These are phyloP conservation scores for Ranitomeya variabilis DNA, from an alignment of 2,113 vertebrate genomes.

Conservation along the genomic window DNA sequence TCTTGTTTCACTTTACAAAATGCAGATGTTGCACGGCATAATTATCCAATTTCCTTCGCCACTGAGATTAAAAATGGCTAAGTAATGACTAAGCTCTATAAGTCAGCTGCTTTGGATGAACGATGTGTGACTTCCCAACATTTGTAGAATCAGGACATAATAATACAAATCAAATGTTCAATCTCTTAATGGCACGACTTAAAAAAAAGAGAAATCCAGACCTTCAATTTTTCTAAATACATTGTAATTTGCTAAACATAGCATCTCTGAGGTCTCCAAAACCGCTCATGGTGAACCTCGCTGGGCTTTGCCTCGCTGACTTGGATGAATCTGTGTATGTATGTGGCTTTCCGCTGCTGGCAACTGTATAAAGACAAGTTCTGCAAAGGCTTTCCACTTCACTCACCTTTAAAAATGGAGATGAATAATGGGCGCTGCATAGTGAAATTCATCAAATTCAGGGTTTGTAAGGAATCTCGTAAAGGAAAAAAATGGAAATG, in stretches of 20 bases:
- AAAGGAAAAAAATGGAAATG: neutral
- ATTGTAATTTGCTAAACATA: constrained; percentile 37
- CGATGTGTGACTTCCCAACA: neutral
- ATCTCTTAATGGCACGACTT: neutral
- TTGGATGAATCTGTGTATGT: neutral
- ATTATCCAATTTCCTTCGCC: neutral
- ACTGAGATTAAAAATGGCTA: neutral
- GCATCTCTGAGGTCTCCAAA: constrained; percentile 16
- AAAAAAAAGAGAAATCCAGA: neutral
- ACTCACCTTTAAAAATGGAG: constrained; percentile 5
- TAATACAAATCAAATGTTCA: neutral
- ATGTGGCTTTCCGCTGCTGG: constrained; percentile 37
- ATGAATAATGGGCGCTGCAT: constrained; percentile 19
- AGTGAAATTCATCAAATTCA: neutral
- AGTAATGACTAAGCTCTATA: neutral
- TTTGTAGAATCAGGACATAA: neutral
- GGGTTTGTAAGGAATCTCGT: neutral
- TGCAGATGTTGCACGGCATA: neutral
- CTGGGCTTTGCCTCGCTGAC: constrained; percentile 28
- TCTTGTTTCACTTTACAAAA: neutral
- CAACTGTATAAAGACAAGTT: constrained; percentile 28
- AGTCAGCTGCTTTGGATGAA: neutral
- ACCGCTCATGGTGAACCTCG: constrained; percentile 38
- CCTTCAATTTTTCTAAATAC: constrained; percentile 36
- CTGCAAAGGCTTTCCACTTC: constrained; percentile 31